Conservation (phyloP, 2,797 vertebrate genomes). For the Oceanodroma leucorhoa region DNA sequence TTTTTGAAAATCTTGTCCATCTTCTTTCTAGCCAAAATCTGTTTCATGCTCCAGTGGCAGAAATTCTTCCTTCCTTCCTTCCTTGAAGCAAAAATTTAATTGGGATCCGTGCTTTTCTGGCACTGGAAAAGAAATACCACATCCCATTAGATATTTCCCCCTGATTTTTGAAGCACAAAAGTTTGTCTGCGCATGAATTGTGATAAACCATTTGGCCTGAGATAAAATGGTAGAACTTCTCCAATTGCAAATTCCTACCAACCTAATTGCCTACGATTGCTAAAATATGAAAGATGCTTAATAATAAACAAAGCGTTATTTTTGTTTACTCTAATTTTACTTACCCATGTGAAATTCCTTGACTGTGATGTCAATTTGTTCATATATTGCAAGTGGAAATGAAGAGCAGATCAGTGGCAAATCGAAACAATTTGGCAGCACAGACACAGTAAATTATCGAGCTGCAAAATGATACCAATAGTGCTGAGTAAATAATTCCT, state of each 20-base stretch:
- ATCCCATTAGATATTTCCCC: conserved; percentile 2
- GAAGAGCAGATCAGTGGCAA: conserved; percentile 4
- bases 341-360: background rate
- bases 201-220: conserved; percentile 12
- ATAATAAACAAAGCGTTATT: background rate
- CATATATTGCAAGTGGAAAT: background rate
- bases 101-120: conserved; percentile 8
- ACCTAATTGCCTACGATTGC: background rate
- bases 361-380: background rate
- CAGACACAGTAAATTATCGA: background rate
- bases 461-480: background rate
- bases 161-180: background rate
- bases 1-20: conserved; percentile 23
- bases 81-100: conserved; percentile 31
- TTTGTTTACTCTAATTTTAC: conserved; percentile 11
- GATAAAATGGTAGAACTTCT: conserved; percentile 7
- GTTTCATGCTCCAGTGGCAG: background rate
- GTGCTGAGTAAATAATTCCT: conserved; percentile 12
- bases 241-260: background rate
- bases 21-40: conserved; percentile 36
- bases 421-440: background rate
- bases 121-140: background rate
- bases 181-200: background rate
- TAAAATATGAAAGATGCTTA: conserved; percentile 4
- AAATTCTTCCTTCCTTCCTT: conserved; percentile 7